Evolutionary conservation across 2,888 invertebrate genomes (phyloP), one percentile per base, ranked within the genome.

Genomic region (Caenorhabditis sp.): DNA sequence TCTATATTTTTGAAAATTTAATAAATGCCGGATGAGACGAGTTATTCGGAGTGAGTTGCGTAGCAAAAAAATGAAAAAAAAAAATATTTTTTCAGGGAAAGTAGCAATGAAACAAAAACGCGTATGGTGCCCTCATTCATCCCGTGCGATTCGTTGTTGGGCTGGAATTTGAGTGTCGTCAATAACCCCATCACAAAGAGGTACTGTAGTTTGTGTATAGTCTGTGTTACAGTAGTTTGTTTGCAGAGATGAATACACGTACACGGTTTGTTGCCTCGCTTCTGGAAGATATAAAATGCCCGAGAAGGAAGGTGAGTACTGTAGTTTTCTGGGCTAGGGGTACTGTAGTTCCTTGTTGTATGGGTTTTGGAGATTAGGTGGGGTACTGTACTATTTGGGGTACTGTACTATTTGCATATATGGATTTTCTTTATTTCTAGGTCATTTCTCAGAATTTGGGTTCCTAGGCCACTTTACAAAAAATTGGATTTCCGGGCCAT

Each of bases 221-320:
- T 53, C 5, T 3, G 3, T 10, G 17, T 23, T n/a, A 50, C 8
- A n/a, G 4, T 10, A 54, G 5, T 54, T 26, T 23, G 26, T 27
- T 27, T 54, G 5, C 27, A 58, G 37, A 58, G 61, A 53, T 37
- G 64, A 67, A 23, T 67, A 57, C 64, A 64, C 61, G 3, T 72
- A 64, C 36, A 64, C 67, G 21, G 71, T 72, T 17, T 61, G 27
- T 17, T 59, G 67, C 24, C 66, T 59, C 43, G 62, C 70, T 8
- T 26, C 55, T n/a, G 55, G 55, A 26, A 17, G n/a, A 17, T 26
- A 27, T 26, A 19, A 55, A 27, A 6, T 17, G 19, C 51, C 51
- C 4, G 21, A 51, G 8, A 31, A 31, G 10, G 12, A 53, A 23
- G 12, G 21, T 21, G 21, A 2, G 23, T 6, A 23, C n/a, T n/a